Percentiles rank a stretch among this genome's conserved stretches.
These are phyloP conservation scores for Mesorhabditis spiculigera DNA, from an alignment of 2,888 invertebrate genomes.

Conservation along the genomic window DNA sequence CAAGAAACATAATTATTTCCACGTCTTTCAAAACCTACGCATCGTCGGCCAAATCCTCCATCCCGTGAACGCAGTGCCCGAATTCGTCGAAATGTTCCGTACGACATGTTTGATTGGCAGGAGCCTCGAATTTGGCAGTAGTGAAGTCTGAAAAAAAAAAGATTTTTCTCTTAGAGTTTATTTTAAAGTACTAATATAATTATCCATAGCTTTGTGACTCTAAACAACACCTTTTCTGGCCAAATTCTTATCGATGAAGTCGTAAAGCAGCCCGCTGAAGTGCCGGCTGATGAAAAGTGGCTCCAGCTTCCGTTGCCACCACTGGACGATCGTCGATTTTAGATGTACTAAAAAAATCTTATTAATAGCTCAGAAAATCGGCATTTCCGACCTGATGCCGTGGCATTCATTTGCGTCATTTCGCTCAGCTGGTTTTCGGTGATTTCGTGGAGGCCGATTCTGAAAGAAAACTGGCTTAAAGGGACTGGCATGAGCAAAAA, in stretches of 20 bases:
- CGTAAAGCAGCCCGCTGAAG: background rate
- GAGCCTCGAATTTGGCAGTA: too few relatives aligned
- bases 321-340: background rate
- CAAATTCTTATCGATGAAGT: background rate
- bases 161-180: too few relatives aligned
- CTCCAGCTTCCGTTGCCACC: background rate
- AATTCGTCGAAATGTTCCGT: background rate
- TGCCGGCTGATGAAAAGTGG: background rate
- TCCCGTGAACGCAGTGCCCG: background rate
- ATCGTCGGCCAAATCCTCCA: background rate
- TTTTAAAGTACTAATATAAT: too few relatives aligned
- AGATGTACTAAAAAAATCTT: background rate
- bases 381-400: background rate
- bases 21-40: background rate
- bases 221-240: background rate
- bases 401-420: background rate
- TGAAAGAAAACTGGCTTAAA: background rate
- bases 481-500: too few relatives aligned
- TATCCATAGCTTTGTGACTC: too few relatives aligned
- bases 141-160: too few relatives aligned
- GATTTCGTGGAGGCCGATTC: conserved; percentile 2
- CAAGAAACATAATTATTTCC: too few relatives aligned
- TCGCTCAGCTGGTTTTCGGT: background rate
- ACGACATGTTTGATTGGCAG: background rate
- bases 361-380: background rate